Percentiles rank a stretch among this genome's conserved stretches.
These are phyloP conservation scores for Brachyalestes nurse DNA, from an alignment of 2,797 vertebrate species.

Conservation along the genomic window DNA sequence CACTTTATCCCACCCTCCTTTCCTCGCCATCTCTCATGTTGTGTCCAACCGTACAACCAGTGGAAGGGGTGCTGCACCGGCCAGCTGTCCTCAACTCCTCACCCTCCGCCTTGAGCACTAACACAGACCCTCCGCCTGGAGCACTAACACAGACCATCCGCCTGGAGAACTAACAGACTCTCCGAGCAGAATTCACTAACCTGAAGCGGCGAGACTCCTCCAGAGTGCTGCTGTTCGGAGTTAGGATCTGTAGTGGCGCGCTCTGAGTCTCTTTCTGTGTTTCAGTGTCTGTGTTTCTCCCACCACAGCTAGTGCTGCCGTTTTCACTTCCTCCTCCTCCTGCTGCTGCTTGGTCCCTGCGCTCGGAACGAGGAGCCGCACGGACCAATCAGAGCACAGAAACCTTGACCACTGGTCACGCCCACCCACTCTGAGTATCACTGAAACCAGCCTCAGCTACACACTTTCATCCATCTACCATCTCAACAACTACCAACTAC, in stretches of 20 bases:
- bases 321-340: slow-evolving; percentile 80
- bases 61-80: neutral
- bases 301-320: slow-evolving; percentile 73
- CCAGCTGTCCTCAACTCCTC: slow-evolving; percentile 7
- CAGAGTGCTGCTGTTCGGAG: slow-evolving; percentile 68
- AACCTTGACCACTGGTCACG: slow-evolving; percentile 5
- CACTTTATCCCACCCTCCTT: neutral
- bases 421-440: neutral
- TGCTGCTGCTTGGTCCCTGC: slow-evolving; percentile 72
- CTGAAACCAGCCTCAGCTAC: neutral
- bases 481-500: neutral
- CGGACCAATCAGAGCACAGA: slow-evolving; percentile 59
- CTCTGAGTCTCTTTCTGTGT: slow-evolving; percentile 48
- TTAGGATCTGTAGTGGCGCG: slow-evolving; percentile 57
- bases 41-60: neutral
- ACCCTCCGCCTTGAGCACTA: too few species aligned
- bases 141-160: neutral
- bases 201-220: slow-evolving; percentile 68
- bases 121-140: neutral
- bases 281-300: slow-evolving; percentile 34
- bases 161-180: neutral
- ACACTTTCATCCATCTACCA: neutral
- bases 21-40: neutral
- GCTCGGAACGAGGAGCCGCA: slow-evolving; percentile 52
- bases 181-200: slow-evolving; percentile 63